Percentiles rank a stretch among this genome's conserved stretches.
Conservation (phyloP, 2,888 invertebrate genomes). For the Hoplodrina ambigua region DNA sequence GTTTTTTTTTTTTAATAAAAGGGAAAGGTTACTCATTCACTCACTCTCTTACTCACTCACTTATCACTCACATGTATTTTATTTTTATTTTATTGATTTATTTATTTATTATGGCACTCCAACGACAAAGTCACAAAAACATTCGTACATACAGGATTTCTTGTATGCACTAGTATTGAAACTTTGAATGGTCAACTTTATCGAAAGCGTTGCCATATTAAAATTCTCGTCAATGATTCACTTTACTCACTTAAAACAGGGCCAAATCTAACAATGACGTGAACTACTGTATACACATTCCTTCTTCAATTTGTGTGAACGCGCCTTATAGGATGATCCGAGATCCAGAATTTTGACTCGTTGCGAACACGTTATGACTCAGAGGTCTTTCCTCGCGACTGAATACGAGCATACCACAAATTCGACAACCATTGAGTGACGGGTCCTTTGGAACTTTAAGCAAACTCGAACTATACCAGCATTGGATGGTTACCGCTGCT, state of each 20-base stretch:
- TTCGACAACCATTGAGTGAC: constrained; percentile 18
- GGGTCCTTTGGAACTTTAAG: background rate
- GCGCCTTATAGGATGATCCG: constrained; percentile 35
- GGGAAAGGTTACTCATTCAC: no score
- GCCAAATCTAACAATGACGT: background rate
- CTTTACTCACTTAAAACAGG: background rate
- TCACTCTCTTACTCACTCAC: no score
- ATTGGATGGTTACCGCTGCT: constrained; percentile 36
- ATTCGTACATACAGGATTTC: no score
- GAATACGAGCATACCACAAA: constrained; percentile 3
- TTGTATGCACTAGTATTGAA: no score
- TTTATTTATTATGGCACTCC: no score
- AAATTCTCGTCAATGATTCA: no score
- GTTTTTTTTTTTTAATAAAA: no score
- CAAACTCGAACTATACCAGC: constrained; percentile 17
- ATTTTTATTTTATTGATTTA: no score
- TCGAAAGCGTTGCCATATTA: background rate
- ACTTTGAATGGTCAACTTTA: no score
- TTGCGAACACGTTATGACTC: constrained; percentile 60
- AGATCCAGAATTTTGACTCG: constrained; percentile 54
- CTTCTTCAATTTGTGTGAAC: constrained; percentile 22
- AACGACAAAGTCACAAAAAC: no score
- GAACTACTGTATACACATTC: background rate
- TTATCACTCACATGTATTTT: no score
- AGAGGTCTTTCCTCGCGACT: constrained; percentile 54